Base-by-base conservation (phyloP, 2,113 vertebrate species). In the Telmatochromis sp. region DNA sequence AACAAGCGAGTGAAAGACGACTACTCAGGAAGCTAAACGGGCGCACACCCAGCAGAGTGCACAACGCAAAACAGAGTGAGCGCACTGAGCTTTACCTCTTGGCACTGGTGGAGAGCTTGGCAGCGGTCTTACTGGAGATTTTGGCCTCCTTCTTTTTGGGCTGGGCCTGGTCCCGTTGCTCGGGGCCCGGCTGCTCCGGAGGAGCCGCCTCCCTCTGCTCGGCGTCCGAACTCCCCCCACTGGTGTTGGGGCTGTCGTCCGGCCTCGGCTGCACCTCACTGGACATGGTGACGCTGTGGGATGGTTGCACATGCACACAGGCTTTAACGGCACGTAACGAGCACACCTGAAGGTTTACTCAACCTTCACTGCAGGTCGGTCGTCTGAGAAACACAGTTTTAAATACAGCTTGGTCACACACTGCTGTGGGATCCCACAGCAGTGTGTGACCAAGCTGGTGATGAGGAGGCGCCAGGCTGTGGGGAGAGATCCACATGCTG, bases 91-190 rank as follows among this genome's bases (percentile, higher is more conserved):
- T 49, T 23, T 92, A 99, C 98, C 98, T 98, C 96, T 99, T 99
- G 95, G 98, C 98, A 91, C 98, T 99, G 94, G 98, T 99, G 87
- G 98, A 99, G 92, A 99, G 95, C 93, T 99, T 99, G 95, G 98
- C 98, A 42, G 98, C 98, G 1, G 98, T 99, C 96, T 99, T 99
- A 96, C 98, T 98, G 92, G 98, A 98, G 95, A 99, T 98, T 94
- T 99, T 99, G 58, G 97, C 97, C 88, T 99, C 98, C 92, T 98
- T 99, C 95, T 98, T 99, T 96, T 98, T 99, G 89, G 98, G 98
- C 92, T 98, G 98, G 85, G 97, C 96, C 93, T 98, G 97, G 60
- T 98, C 98, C 88, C 97, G 96, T 93, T 98, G 98, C 31, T 98
- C 95, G 5, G 87, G 87, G 84, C 93, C 95, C 9, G 95, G 91